A percentile compares a stretch with the other conserved stretches of the same genome.
phyloP scores from a whole-genome alignment of 30 jellyfish, hydroid and myxozoan species.

The Turritopsis rubra region DNA sequence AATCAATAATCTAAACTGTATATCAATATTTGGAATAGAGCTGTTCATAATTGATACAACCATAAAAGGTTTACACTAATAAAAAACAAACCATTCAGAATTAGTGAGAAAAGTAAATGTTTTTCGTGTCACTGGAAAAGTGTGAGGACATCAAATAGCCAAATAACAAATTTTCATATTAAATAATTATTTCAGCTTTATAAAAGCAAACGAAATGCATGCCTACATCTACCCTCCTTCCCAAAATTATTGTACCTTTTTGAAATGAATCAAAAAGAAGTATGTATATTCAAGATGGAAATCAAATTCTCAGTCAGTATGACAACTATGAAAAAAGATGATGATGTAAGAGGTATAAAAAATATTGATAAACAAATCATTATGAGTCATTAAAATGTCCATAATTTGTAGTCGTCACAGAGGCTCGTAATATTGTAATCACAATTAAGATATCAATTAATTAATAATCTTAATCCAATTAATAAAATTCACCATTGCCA shows the following conservation, averaged over 20 bases:
- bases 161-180: too few relatives aligned
- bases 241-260: too few relatives aligned
- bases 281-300: neutral
- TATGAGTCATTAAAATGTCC: neutral
- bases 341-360: neutral
- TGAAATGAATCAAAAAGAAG: too few relatives aligned
- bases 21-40: neutral
- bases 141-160: neutral
- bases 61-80: neutral
- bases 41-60: neutral
- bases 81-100: slow-evolving; percentile 2
- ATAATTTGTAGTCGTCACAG: neutral
- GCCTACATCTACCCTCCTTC: too few relatives aligned
- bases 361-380: neutral
- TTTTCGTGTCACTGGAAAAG: neutral
- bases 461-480: neutral
- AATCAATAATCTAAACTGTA: neutral
- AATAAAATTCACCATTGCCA: too few relatives aligned
- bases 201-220: neutral
- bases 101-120: neutral
- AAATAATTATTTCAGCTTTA: neutral
- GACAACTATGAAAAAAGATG: neutral
- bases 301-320: neutral
- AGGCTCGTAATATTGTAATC: neutral
- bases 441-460: neutral